These are phyloP conservation scores for Lochmaea crataegi DNA, from an alignment of 2,888 invertebrate genomes.

Conservation along the genomic window DNA sequence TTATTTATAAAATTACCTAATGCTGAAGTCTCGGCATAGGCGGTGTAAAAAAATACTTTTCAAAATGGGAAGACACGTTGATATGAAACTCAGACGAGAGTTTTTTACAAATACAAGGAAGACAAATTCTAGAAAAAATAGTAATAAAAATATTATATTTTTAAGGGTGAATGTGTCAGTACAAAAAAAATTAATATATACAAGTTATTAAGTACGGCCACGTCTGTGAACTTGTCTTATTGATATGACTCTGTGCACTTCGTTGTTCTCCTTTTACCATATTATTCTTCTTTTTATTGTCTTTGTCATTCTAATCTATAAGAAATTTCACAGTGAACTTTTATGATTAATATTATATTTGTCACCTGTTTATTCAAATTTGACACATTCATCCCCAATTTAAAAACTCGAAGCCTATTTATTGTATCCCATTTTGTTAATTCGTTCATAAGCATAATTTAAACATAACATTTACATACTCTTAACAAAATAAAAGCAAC, in stretches of 20 bases:
- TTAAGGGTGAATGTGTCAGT: conserved; percentile 22
- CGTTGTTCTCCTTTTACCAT: no score
- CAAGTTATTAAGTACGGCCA: background rate
- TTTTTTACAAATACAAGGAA: conserved; percentile 56
- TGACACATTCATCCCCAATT: background rate
- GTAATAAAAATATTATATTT: conserved; percentile 31
- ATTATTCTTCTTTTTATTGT: no score
- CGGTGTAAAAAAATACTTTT: conserved; percentile 42
- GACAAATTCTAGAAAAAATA: conserved; percentile 54
- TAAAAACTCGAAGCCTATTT: conserved; percentile 38
- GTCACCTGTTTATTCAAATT: conserved; percentile 31
- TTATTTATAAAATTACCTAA: conserved; percentile 33
- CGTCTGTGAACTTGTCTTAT: no score
- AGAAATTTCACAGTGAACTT: no score
- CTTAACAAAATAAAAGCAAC: conserved; percentile 45
- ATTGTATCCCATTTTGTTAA: conserved; percentile 49
- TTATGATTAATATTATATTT: no score
- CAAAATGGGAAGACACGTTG: conserved; percentile 57
- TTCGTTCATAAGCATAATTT: conserved; percentile 25
- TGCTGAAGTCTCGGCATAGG: conserved; percentile 38
- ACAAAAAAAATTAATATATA: background rate
- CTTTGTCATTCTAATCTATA: no score
- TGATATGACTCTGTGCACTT: no score
- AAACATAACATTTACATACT: conserved; percentile 26
- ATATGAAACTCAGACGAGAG: conserved; percentile 56